These are phyloP conservation scores for Scomberomorus guttatus DNA, from an alignment of 2,797 vertebrate genomes.

Conservation along the genomic window DNA sequence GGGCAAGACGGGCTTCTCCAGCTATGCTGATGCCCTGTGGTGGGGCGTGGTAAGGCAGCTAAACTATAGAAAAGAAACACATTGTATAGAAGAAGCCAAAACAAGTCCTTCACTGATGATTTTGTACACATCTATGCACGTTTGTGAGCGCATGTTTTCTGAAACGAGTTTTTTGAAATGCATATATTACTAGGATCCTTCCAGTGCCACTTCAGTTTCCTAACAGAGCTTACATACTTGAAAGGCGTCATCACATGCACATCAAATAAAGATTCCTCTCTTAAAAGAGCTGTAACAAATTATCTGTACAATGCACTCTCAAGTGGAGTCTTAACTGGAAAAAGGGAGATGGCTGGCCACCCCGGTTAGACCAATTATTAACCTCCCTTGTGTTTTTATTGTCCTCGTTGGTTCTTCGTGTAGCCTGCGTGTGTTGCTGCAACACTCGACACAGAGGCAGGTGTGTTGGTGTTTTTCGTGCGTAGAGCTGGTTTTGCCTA, in stretches of 20 bases:
- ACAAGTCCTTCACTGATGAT: constrained; percentile 2
- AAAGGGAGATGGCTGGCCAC: constrained; percentile 40
- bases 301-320: constrained; percentile 42
- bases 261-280: constrained; percentile 20
- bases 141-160: not conserved
- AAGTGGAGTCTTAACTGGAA: constrained; percentile 31
- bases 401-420: constrained; percentile 36
- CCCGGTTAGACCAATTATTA: constrained; percentile 48
- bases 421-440: constrained; percentile 39
- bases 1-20: constrained; percentile 92
- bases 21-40: constrained; percentile 93
- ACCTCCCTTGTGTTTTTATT: constrained; percentile 49
- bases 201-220: constrained; percentile 22
- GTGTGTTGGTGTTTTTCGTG: constrained; percentile 63
- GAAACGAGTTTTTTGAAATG: not conserved
- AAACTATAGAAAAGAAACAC: not conserved
- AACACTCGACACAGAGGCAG: constrained; percentile 52
- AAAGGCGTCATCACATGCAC: constrained; percentile 31
- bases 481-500: constrained; percentile 58
- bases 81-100: not conserved
- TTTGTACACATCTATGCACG: not conserved
- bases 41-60: constrained; percentile 92
- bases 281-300: constrained; percentile 30
- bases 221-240: constrained; percentile 9
- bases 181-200: constrained; percentile 31